Evolutionary conservation across 2,113 vertebrate genomes (phyloP), one percentile per base, ranked within the genome.

Genomic region (Centropristis striata): DNA sequence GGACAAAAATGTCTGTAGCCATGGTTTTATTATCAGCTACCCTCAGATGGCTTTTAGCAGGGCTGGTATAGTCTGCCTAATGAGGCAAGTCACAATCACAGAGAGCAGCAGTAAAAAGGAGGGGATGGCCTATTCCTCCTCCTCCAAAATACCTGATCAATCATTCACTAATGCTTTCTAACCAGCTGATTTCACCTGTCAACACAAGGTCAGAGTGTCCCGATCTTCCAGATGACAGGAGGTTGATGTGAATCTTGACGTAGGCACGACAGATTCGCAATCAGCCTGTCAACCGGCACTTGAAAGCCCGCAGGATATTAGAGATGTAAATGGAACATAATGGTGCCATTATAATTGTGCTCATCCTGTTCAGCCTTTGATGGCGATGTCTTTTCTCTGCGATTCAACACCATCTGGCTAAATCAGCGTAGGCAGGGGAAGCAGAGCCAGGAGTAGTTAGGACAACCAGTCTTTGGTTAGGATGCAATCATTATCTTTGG

Each of bases 401-500:
- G 70, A 80, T 82, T 80, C 73, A 44, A 66, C 70, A 73, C 87
- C 87, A 93, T 92, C 88, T 92, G 88, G 87, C 81, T 70, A 73
- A 86, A 88, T 90, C 47, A 67, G 46, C 20, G 46, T 54, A 64
- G 81, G 64, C 80, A 63, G 67, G 61, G 60, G 39, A 67, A 10
- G 50, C 51, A 4, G 64, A 73, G 87, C 77, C 75, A 67, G 61
- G 50, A 70, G 77, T 73, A 70, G 81, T 83, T 70, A 66, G 53
- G 71, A 85, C 71, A 64, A 84, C 64, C 66, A 70, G 66, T 86
- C 82, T 77, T 87, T 83, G 57, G 68, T 89, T 71, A 76, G 36
- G 74, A 86, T 41, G 65, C 59, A 72, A 69, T 86, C 64, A 86
- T 88, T 84, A 59, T 68, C 67, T 83, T 81, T 78, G 80, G 87